A percentile compares a stretch with the other conserved stretches of the same genome.
Conservation (phyloP, 2,888 invertebrate genomes). For the Xylocampa areola region DNA sequence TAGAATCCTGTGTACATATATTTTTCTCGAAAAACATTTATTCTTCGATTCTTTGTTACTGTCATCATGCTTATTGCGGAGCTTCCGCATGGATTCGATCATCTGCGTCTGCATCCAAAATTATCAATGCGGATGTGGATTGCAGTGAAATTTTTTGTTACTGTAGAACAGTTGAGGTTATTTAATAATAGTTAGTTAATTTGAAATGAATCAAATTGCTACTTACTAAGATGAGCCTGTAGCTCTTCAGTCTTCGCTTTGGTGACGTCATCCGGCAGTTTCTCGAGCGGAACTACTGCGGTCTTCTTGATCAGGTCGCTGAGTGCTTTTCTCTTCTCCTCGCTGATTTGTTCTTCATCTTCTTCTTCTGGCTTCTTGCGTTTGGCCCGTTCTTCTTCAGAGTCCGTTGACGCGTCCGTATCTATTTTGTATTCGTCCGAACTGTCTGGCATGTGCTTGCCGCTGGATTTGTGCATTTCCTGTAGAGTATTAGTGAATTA, state of each 20-base stretch:
- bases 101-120: no score
- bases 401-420: slow-evolving; percentile 71
- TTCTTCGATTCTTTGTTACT: no score
- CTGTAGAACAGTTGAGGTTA: no score
- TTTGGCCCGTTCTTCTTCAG: slow-evolving; percentile 79
- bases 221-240: slow-evolving; percentile 74
- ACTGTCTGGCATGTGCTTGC: slow-evolving; percentile 88
- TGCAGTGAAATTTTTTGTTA: no score
- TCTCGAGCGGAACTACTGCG: slow-evolving; percentile 82
- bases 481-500: slow-evolving; percentile 56
- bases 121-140: no score
- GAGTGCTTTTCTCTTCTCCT: slow-evolving; percentile 67
- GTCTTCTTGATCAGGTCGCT: slow-evolving; percentile 78
- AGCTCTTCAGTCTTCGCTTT: slow-evolving; percentile 79
- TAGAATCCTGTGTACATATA: no score
- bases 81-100: no score
- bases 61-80: no score
- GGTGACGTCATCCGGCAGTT: slow-evolving; percentile 81
- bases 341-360: slow-evolving; percentile 71
- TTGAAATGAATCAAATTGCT: not conserved
- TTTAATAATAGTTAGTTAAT: no score
- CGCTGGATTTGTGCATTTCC: slow-evolving; percentile 89
- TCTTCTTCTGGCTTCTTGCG: slow-evolving; percentile 73
- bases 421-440: slow-evolving; percentile 86
- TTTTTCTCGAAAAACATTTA: no score